These are phyloP conservation scores for Metopia argyrocephala DNA, from an alignment of 2,888 invertebrate genomes.

Conservation along the genomic window DNA sequence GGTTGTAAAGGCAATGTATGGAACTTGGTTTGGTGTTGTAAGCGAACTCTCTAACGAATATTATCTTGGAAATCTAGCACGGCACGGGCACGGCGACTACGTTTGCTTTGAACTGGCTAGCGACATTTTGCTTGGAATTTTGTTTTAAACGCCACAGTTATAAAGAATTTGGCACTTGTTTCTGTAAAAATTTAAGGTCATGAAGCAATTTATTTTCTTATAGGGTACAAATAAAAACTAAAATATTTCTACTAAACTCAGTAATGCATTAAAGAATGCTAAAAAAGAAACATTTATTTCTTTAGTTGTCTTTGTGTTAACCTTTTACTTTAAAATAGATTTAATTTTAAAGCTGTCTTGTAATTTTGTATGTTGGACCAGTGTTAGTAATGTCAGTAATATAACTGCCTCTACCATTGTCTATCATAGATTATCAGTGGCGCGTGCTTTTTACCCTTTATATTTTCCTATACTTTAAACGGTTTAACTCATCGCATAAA, in stretches of 20 bases:
- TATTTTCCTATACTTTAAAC: not conserved
- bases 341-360: slow-evolving; percentile 33
- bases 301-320: not conserved
- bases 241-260: not conserved
- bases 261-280: not conserved
- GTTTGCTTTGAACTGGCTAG: too few species aligned
- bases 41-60: too few species aligned
- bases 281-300: not conserved
- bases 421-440: slow-evolving; percentile 56
- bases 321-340: slow-evolving; percentile 17
- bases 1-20: too few species aligned
- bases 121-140: too few species aligned
- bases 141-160: too few species aligned
- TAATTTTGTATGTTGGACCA: slow-evolving; percentile 14
- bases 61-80: too few species aligned
- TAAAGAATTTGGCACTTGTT: too few species aligned
- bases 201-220: too few species aligned
- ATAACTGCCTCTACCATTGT: slow-evolving; percentile 18
- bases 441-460: slow-evolving; percentile 57
- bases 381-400: slow-evolving; percentile 6
- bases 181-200: too few species aligned
- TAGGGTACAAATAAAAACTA: not conserved
- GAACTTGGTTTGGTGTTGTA: too few species aligned
- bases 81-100: too few species aligned
- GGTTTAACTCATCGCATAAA: not conserved